Evolutionary conservation across 2,113 vertebrate species (phyloP).

Genomic region (Dicaeum eximium): DNA sequence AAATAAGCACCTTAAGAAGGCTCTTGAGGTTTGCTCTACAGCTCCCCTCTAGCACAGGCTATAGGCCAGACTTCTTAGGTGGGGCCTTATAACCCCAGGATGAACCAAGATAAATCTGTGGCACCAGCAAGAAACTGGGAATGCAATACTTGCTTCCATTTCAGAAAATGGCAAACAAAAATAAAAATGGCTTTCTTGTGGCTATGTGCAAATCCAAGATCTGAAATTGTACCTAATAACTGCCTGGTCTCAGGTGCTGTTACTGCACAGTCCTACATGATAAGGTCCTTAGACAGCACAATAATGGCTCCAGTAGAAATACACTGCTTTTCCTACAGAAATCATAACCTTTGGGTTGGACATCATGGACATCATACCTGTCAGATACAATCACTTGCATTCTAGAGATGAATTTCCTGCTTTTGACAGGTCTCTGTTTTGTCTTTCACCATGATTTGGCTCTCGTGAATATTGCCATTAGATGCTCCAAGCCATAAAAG

Average conservation of each 20-base stretch:
- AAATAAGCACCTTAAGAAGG: background rate
- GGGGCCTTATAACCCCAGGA: constrained; percentile 32
- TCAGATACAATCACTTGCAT: background rate
- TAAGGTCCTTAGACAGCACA: background rate
- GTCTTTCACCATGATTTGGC: background rate
- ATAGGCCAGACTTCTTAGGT: constrained; percentile 27
- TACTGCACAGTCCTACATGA: background rate
- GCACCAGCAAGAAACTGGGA: background rate
- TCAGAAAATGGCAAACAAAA: background rate
- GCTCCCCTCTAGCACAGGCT: background rate
- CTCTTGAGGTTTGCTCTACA: background rate
- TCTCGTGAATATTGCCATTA: background rate
- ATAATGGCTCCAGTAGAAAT: background rate
- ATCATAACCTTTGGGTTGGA: background rate
- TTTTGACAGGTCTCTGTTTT: background rate
- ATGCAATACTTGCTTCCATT: background rate
- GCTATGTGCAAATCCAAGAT: background rate
- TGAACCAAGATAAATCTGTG: constrained; percentile 50
- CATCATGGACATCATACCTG: background rate
- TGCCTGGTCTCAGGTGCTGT: background rate
- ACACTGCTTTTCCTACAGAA: background rate
- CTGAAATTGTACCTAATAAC: background rate
- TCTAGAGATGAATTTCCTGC: background rate
- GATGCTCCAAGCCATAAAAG: background rate
- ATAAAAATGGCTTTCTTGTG: background rate